Conservation (phyloP, 2,113 vertebrate genomes). For the Cyphomyrus plagiostoma region DNA sequence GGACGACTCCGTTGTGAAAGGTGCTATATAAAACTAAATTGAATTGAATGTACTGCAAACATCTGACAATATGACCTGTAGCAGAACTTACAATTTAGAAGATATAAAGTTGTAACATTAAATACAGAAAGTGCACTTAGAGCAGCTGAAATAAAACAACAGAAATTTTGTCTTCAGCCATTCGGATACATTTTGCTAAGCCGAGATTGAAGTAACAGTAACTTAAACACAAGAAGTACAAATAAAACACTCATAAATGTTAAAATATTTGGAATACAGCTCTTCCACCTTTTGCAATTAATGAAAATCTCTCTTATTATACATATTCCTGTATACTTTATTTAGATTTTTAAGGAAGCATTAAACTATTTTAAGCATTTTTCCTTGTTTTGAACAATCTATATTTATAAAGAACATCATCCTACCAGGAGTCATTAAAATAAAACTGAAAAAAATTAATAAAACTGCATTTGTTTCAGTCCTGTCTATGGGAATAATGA, state of each 20-base stretch:
- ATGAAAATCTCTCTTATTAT: constrained; percentile 1
- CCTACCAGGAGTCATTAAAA: neutral
- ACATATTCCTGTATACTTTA: neutral
- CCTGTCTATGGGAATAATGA: neutral
- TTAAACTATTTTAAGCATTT: constrained; percentile 7
- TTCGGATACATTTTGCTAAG: neutral
- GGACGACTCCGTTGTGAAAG: too few relatives aligned
- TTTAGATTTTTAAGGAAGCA: neutral
- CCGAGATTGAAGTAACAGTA: neutral
- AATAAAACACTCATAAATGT: neutral
- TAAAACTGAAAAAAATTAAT: neutral
- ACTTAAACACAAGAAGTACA: neutral
- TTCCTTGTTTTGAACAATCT: neutral
- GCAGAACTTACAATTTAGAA: neutral
- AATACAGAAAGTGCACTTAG: neutral
- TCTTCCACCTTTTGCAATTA: neutral
- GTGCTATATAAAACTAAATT: too few relatives aligned
- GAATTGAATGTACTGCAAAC: neutral
- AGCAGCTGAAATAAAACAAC: neutral
- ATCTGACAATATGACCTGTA: neutral
- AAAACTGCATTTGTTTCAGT: neutral
- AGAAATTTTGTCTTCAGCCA: neutral
- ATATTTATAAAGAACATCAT: neutral
- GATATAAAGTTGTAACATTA: neutral
- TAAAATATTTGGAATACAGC: neutral